Base-by-base conservation (phyloP, 2,113 vertebrate genomes). In the Tympanuchus pallidicinctus region DNA sequence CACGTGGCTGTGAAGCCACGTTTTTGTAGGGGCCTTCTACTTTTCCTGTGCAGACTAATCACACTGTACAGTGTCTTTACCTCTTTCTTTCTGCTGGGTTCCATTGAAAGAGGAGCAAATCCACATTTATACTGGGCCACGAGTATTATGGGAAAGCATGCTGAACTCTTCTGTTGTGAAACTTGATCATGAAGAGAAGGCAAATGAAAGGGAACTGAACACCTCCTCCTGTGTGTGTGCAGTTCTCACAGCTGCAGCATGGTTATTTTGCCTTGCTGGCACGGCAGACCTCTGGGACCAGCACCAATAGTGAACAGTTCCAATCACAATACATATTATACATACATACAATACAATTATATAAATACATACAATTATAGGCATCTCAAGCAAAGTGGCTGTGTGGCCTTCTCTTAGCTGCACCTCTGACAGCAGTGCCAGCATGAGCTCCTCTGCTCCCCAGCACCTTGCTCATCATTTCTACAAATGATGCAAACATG, bases 151-250 rank as follows among this genome's bases (percentile, higher is more conserved):
- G 15, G 32, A 66, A 45, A 66, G 54, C 34, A 65, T 36, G 81
- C 22, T n/a, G 64, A 83, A 69, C 32, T 56, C 43, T 69, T 22
- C 43, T 22, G 24, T 6, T 25, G 32, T 27, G 24, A 38, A 25
- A 34, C 7, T 24, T 65, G 50, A 32, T 32, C 50, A 4, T 1
- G 19, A 73, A 79, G 30, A 50, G 34, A 25, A 28, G 50, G 70
- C 40, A 92, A 60, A 34, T 16, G 45, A 59, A 73, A 30, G 25
- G 45, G 36, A 82, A 17, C 34, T 11, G 42, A 59, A 66, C 36
- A 63, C 9, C 47, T 70, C 0, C 0, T 30, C 42, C 66, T 47
- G 43, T 4, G 15, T 25, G 43, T 1, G 11, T 2, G 24, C 0
- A 47, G 32, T 24, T 42, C 38, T 47, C 52, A 6, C 64, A 82